These are phyloP conservation scores for Autographa gamma DNA, from an alignment of 2,888 invertebrate genomes.

Conservation along the genomic window DNA sequence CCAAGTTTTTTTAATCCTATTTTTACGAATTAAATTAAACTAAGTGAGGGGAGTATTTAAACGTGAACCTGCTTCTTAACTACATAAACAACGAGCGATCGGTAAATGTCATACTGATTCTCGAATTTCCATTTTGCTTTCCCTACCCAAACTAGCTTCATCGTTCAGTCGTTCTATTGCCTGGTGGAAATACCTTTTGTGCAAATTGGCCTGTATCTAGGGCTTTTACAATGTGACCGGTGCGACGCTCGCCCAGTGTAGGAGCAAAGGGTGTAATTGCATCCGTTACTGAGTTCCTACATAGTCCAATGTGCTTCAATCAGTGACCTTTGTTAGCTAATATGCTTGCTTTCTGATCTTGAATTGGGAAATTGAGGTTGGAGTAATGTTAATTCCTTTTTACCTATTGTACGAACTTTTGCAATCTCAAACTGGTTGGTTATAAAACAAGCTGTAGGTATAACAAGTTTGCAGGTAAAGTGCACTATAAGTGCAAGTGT, in stretches of 20 bases:
- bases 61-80: constrained; percentile 3
- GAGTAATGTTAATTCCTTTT: not conserved
- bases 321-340: constrained; percentile 62
- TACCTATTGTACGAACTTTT: not conserved
- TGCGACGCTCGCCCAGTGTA: constrained; percentile 60
- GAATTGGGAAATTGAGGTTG: not conserved
- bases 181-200: constrained; percentile 63
- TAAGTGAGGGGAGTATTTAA: not conserved
- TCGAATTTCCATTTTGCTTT: constrained; percentile 19
- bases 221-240: constrained; percentile 65
- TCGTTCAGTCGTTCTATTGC: constrained; percentile 61
- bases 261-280: constrained; percentile 72
- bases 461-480: too few relatives aligned
- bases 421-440: too few relatives aligned
- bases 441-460: too few relatives aligned
- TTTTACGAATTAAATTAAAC: too few relatives aligned
- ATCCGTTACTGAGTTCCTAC: constrained; percentile 69
- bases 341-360: constrained; percentile 22
- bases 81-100: constrained; percentile 17
- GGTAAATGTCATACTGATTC: constrained; percentile 28
- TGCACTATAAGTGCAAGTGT: too few relatives aligned
- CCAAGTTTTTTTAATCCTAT: too few relatives aligned
- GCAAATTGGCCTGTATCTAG: constrained; percentile 66
- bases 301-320: constrained; percentile 60
- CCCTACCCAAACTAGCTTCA: constrained; percentile 38